Base-by-base conservation (phyloP, 2,113 vertebrate species). In the Pheucticus melanocephalus region DNA sequence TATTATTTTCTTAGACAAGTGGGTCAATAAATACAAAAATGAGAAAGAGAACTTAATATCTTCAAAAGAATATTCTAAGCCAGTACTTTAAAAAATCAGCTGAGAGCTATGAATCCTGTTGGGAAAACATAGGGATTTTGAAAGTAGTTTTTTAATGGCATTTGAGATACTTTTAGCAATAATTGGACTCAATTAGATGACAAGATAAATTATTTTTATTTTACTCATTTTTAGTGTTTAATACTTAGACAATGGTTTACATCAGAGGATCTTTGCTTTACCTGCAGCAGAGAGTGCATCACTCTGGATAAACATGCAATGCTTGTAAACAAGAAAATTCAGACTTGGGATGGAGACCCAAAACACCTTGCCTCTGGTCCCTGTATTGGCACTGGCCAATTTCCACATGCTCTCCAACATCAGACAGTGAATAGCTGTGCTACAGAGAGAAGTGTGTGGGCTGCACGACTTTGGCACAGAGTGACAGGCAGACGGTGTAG, bases 401-500 rank as follows among this genome's bases (percentile, higher is more conserved):
- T 68, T 45, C 44, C 2, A 2, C 23, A n/a, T 4, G 3, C 8
- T 15, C 1, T 2, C 6, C 44, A 28, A 10, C 12, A 61, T 3
- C 5, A 3, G 14, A 5, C 10, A 48, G n/a, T 17, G 19, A 82
- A 66, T 1, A 70, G 5, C 37, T 70, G 24, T 27, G 24, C n/a
- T 64, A 22, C 48, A 35, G 48, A 42, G 19, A 51, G 5, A 3
- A 8, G 5, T 24, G 14, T 15, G 15, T 33, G 15, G 79, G 6
- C 15, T 80, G 72, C 24, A 76, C 4, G 12, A 6, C 7, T 48
- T 24, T 48, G 68, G 19, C 45, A 35, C 24, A 57, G 45, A 27
- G 20, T 19, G 44, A 28, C 33, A 51, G 8, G 27, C 24, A 83
- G 31, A 19, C 11, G 6, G 24, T 4, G 10, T 8, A 22, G 22